phyloP scores from a whole-genome alignment of 2,113 vertebrate species.

The Orientallactaga bullata region DNA sequence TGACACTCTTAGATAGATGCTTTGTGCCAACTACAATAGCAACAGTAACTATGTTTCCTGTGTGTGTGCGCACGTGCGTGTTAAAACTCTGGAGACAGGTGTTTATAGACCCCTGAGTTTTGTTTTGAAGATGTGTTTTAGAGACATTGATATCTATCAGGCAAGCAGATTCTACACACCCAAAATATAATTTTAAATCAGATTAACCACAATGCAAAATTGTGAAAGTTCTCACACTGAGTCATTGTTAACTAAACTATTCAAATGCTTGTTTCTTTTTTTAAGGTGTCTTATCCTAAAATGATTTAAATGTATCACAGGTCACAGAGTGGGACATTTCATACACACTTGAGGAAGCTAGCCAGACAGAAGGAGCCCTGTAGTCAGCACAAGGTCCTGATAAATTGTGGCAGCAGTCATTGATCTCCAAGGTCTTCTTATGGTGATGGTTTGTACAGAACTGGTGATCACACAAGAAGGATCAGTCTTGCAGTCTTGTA shows the following conservation, averaged over 20 bases:
- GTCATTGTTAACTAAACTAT: not conserved
- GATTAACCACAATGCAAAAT: not conserved
- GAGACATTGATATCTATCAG: not conserved
- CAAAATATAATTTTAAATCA: not conserved
- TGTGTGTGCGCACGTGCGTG: not conserved
- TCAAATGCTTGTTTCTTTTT: not conserved
- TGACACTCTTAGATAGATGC: not conserved
- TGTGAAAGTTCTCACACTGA: not conserved
- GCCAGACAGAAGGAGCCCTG: not conserved
- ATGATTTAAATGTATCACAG: not conserved
- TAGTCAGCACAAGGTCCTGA: not conserved
- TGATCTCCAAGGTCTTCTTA: not conserved
- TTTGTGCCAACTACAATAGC: no score
- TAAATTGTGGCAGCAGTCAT: not conserved
- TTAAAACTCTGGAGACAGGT: not conserved
- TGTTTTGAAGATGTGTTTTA: conserved; percentile 24
- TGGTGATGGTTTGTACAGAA: not conserved
- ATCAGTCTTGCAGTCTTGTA: not conserved
- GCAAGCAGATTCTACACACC: not conserved
- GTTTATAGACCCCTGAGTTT: not conserved
- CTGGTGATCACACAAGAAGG: not conserved
- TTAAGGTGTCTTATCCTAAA: not conserved
- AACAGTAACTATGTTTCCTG: not conserved
- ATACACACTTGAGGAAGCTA: conserved; percentile 8
- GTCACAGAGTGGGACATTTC: not conserved